A percentile compares a stretch with the other conserved stretches of the same genome.
Conservation (phyloP, 2,113 vertebrate genomes). For the Mohoua ochrocephala region DNA sequence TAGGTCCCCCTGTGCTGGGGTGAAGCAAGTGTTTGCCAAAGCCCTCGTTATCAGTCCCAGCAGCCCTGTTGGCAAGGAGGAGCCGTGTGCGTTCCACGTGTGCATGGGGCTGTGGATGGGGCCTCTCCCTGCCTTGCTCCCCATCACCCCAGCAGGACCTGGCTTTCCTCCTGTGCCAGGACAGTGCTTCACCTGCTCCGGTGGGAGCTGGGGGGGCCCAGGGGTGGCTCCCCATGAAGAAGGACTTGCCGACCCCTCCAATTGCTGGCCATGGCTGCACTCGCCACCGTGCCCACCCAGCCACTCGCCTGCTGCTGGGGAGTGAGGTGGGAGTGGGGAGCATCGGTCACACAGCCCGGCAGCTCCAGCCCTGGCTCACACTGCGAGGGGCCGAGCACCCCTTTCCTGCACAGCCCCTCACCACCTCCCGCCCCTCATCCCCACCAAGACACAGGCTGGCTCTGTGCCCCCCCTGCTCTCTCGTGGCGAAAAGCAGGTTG, state of each 20-base stretch:
- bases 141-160: accelerated
- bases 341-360: accelerated
- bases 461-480: neutral
- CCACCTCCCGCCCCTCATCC: neutral
- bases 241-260: accelerated
- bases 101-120: accelerated
- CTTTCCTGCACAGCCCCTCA: neutral
- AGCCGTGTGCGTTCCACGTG: neutral
- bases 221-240: accelerated
- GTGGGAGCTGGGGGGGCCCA: neutral
- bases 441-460: neutral
- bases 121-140: neutral
- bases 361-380: neutral
- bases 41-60: neutral
- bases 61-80: neutral
- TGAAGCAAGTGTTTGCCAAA: neutral
- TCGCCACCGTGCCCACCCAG: neutral
- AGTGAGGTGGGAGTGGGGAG: neutral
- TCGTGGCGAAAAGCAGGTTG: conserved; percentile 54
- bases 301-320: accelerated
- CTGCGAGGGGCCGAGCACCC: accelerated
- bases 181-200: neutral
- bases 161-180: neutral
- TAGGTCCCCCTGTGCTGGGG: neutral
- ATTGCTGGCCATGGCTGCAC: neutral